Percentiles rank a stretch among this genome's conserved stretches.
These are phyloP conservation scores for Danio kyathit DNA, from an alignment of 2,797 vertebrate genomes.

Conservation along the genomic window DNA sequence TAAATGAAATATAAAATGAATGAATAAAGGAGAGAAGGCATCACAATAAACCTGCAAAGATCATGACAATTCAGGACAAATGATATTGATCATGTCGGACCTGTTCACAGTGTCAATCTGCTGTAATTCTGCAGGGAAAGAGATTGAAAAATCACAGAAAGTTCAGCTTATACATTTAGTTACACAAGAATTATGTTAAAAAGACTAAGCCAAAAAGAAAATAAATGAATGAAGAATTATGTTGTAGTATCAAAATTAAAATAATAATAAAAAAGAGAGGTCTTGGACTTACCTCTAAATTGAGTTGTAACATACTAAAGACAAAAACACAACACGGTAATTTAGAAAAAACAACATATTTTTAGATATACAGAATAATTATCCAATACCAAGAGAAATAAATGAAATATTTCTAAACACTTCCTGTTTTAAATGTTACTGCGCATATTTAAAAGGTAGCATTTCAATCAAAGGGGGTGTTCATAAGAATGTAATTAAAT, in stretches of 20 bases:
- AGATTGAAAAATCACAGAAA: neutral
- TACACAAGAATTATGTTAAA: neutral
- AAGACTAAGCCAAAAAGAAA: no score
- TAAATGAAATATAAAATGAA: neutral
- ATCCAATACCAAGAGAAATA: neutral
- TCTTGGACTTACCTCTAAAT: slow-evolving; percentile 5
- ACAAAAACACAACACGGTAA: neutral
- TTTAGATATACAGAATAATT: neutral
- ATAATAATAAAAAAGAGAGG: neutral
- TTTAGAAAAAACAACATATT: neutral
- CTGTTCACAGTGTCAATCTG: slow-evolving; percentile 1
- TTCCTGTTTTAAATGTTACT: neutral
- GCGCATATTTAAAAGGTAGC: neutral
- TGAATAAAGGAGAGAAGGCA: neutral
- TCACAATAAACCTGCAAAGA: neutral
- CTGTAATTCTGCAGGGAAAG: neutral
- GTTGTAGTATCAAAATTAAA: neutral
- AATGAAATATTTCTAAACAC: neutral
- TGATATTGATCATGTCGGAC: neutral
- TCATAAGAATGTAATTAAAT: neutral
- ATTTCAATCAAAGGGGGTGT: neutral
- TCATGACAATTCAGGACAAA: neutral
- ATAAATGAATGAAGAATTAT: no score
- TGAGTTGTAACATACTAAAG: neutral
- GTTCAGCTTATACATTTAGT: neutral